A percentile compares a stretch with the other conserved stretches of the same genome.
These are phyloP conservation scores for Phrynocephalus vlangalii DNA, from an alignment of 2,797 vertebrate genomes.

Conservation along the genomic window DNA sequence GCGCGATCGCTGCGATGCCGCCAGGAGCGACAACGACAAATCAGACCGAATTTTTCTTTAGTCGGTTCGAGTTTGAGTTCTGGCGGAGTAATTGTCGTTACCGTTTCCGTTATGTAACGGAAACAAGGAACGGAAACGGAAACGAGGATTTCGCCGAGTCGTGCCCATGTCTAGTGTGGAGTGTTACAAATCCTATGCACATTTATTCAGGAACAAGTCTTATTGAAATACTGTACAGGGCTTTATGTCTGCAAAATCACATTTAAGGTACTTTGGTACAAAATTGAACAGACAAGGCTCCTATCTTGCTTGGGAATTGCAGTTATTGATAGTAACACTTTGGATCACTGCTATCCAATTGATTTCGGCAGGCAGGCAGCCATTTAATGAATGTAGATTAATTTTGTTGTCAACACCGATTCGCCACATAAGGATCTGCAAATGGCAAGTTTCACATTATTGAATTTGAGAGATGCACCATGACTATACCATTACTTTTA, in stretches of 20 bases:
- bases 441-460: neutral
- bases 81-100: too few relatives aligned
- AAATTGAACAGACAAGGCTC: neutral
- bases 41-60: too few relatives aligned
- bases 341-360: neutral
- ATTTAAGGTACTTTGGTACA: neutral
- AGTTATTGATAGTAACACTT: neutral
- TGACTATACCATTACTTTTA: neutral
- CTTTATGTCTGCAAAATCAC: neutral
- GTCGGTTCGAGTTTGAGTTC: too few relatives aligned
- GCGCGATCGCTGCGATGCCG: too few relatives aligned
- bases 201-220: neutral
- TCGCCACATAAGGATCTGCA: neutral
- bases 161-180: too few relatives aligned
- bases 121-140: too few relatives aligned
- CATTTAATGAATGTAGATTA: neutral
- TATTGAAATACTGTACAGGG: neutral
- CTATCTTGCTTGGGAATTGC: neutral
- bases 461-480: neutral
- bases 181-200: neutral
- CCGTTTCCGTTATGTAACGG: too few relatives aligned
- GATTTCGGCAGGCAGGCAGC: neutral
- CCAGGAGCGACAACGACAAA: too few relatives aligned
- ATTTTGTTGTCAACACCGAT: neutral
- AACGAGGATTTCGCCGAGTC: too few relatives aligned